Conservation (phyloP, 2,888 invertebrate species). For the Ophraella communa region DNA sequence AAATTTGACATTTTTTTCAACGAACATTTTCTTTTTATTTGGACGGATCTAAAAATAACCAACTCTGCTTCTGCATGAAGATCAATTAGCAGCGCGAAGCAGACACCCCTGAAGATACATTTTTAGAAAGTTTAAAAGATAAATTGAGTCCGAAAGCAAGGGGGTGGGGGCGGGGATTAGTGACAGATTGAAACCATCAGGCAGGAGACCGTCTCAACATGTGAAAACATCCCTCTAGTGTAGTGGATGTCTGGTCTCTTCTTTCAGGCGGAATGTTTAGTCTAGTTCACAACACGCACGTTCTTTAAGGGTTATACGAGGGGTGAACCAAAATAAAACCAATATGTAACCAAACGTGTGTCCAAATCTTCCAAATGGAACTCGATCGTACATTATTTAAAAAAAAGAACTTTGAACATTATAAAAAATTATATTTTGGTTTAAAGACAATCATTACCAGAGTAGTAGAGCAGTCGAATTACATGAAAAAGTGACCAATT, state of each 20-base stretch:
- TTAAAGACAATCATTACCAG: no score
- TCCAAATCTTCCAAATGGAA: no score
- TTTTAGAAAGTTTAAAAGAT: constrained; percentile 29
- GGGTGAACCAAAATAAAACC: no score
- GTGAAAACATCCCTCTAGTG: constrained; percentile 51
- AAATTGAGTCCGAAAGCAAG: constrained; percentile 30
- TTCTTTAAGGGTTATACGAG: constrained; percentile 29
- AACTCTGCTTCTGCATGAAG: background rate
- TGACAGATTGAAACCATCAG: constrained; percentile 61
- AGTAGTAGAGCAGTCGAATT: no score
- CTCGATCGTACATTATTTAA: no score
- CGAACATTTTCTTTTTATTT: no score
- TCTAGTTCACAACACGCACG: constrained; percentile 43
- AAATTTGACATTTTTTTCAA: no score
- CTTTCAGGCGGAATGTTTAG: constrained; percentile 53
- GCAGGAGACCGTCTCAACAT: constrained; percentile 46
- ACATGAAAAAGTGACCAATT: no score
- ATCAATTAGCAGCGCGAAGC: constrained; percentile 22
- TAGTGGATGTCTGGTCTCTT: constrained; percentile 42
- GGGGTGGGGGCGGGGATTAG: constrained; percentile 51
- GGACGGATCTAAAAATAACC: background rate
- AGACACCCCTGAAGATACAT: constrained; percentile 25
- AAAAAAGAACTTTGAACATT: no score
- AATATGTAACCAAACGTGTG: no score
- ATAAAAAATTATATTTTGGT: no score